phyloP scores from a whole-genome alignment of 2,888 invertebrate species.

The Epinotia demarniana region DNA sequence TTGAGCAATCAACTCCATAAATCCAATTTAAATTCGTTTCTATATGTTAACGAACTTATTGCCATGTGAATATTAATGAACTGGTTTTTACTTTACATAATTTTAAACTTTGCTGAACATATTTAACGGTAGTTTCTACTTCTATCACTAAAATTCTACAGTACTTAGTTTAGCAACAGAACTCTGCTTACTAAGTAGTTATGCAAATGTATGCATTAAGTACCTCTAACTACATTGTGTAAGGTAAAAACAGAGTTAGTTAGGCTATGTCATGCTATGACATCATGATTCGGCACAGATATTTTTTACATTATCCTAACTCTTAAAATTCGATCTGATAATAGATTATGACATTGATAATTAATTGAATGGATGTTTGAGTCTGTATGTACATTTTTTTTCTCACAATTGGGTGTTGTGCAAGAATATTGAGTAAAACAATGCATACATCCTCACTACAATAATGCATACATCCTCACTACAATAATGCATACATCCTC shows the following conservation, averaged over 20 bases:
- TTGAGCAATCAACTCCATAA: neutral
- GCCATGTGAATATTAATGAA: constrained; percentile 5
- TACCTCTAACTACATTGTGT: neutral
- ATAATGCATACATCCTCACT: too few species aligned
- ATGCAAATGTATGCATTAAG: neutral
- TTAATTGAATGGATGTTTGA: neutral
- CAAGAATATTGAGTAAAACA: too few species aligned
- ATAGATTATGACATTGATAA: neutral
- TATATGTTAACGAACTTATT: neutral
- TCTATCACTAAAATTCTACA: neutral
- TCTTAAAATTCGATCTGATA: neutral
- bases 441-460: too few species aligned
- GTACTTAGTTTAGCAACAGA: neutral
- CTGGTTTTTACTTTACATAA: neutral
- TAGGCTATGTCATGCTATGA: neutral
- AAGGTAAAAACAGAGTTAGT: neutral
- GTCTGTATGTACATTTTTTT: neutral
- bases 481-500: too few species aligned
- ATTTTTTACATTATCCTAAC: neutral
- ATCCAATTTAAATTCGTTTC: constrained; percentile 20
- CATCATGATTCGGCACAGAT: constrained; percentile 1
- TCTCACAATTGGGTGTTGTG: too few species aligned
- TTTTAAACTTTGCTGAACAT: neutral
- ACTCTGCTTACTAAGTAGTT: neutral
- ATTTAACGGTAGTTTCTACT: neutral